Evolutionary conservation across 2,888 invertebrate genomes (phyloP).

Genomic region (Blera fallax): DNA sequence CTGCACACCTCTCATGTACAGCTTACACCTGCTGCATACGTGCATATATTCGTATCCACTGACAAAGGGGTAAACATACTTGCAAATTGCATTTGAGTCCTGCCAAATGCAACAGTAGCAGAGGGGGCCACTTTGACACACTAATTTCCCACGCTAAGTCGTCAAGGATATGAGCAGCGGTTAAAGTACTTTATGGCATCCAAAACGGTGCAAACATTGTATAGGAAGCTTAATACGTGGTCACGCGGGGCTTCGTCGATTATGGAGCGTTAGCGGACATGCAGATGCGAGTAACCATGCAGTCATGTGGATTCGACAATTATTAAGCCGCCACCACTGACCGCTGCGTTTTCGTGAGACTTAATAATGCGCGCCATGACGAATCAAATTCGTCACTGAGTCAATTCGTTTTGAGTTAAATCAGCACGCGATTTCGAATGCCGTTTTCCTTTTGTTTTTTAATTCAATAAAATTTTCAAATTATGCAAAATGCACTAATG

Average conservation of each 20-base stretch:
- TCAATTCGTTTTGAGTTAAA: slow-evolving; percentile 40
- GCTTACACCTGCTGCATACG: neutral
- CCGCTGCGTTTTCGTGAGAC: neutral
- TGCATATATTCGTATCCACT: no score
- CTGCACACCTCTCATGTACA: neutral
- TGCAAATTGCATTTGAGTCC: slow-evolving; percentile 32
- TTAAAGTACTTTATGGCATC: slow-evolving; percentile 27
- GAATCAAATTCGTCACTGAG: slow-evolving; percentile 51
- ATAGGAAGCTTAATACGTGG: slow-evolving; percentile 26
- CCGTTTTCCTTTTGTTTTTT: slow-evolving; percentile 24
- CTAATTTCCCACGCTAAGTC: slow-evolving; percentile 72
- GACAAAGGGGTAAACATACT: slow-evolving; percentile 2
- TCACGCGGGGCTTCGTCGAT: slow-evolving; percentile 47
- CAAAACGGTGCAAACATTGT: slow-evolving; percentile 44
- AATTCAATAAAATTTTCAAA: slow-evolving; percentile 58
- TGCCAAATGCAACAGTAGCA: slow-evolving; percentile 37
- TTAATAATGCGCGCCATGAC: slow-evolving; percentile 7
- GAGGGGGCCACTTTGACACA: slow-evolving; percentile 50
- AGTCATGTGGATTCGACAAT: slow-evolving; percentile 14
- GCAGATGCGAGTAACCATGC: slow-evolving; percentile 36
- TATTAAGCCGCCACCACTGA: slow-evolving; percentile 18
- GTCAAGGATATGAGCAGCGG: slow-evolving; percentile 62
- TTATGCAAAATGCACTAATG: slow-evolving; percentile 61
- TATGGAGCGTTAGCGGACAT: slow-evolving; percentile 49
- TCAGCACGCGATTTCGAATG: slow-evolving; percentile 56